Evolutionary conservation across 2,113 vertebrate species (phyloP).

Genomic region (Perognathus longimembris): DNA sequence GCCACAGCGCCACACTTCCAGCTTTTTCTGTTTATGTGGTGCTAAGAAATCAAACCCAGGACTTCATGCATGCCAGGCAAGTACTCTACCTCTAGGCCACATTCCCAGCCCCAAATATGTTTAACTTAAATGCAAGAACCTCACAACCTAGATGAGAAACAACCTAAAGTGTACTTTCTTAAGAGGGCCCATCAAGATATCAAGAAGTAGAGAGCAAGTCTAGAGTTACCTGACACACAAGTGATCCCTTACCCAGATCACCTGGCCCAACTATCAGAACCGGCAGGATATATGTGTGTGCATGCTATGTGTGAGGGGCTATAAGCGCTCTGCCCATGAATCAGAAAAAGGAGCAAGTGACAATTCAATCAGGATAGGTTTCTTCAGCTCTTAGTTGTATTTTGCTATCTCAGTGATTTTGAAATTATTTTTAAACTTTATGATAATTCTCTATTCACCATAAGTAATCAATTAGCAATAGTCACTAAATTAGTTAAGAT

Average conservation of each 20-base stretch:
- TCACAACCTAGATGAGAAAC: not conserved
- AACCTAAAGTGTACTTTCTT: not conserved
- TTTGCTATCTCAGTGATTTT: not conserved
- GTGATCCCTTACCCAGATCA: not conserved
- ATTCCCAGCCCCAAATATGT: no score
- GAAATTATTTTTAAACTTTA: slow-evolving; percentile 40
- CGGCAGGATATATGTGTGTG: not conserved
- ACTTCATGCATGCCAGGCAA: no score
- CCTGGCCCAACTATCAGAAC: not conserved
- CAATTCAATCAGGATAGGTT: not conserved
- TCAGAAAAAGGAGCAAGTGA: not conserved
- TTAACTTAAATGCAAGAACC: not conserved
- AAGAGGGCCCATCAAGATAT: not conserved
- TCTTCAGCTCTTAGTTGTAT: not conserved
- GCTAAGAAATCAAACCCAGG: no score
- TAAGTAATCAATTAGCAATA: not conserved
- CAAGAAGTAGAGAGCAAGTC: not conserved
- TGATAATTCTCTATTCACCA: not conserved
- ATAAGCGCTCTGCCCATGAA: not conserved
- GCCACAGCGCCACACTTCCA: no score
- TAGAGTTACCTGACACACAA: slow-evolving; percentile 18
- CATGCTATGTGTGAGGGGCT: not conserved
- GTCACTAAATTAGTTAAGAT: not conserved
- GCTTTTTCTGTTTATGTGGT: no score
- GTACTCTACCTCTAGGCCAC: no score